Conservation (phyloP, 1,140 invertebrate species). For the Pollicipes pollicipes region DNA sequence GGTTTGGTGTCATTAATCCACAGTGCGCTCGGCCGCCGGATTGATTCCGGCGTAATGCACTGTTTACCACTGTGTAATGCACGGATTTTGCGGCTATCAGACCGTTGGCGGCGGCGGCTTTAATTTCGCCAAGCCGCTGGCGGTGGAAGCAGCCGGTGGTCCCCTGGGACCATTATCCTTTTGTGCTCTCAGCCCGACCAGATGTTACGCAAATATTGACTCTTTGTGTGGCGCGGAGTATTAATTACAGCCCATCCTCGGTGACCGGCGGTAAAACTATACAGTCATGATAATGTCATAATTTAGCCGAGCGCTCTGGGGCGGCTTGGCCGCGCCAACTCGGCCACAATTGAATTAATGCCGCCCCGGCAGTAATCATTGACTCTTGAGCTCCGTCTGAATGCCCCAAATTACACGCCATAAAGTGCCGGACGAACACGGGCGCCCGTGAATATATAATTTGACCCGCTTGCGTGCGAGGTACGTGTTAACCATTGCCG, state of each 20-base stretch:
- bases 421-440: background rate
- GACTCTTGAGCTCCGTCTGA: background rate
- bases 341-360: background rate
- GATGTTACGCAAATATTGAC: conserved; percentile 2
- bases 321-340: too few relatives aligned
- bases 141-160: too few relatives aligned
- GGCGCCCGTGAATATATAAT: background rate
- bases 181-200: background rate
- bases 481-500: background rate
- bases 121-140: background rate
- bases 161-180: background rate
- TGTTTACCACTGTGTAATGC: conserved; percentile 1
- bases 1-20: background rate
- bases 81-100: background rate
- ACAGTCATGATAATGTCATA: conserved; percentile 1
- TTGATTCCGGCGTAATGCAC: background rate
- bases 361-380: background rate
- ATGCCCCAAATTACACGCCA: background rate
- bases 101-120: background rate
- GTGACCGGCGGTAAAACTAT: background rate
- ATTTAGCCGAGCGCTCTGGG: background rate
- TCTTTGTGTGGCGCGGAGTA: background rate
- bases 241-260: background rate
- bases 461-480: background rate
- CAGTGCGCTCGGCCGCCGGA: background rate